Base-by-base conservation (phyloP, 23 tunicate genomes). In the Phallusia fumigata region DNA sequence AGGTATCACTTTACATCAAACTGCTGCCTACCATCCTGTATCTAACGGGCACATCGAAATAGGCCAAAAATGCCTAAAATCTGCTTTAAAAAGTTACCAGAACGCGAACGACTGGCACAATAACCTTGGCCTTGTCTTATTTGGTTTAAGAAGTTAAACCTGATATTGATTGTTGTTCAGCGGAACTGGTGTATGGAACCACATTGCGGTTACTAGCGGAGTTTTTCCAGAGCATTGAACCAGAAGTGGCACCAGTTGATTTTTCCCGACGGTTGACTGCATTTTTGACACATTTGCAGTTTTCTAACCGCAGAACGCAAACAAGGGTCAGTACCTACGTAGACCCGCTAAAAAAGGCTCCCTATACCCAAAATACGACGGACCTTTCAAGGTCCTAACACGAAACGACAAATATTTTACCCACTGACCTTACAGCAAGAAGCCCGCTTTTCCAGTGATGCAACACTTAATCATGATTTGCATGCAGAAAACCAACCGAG, bases 161-260 rank as follows among this genome's bases (percentile, higher is more conserved):
- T 5, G 78, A 75, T 32, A 75, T 75, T 11, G 36, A 78, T 24
- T 40, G 31, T 51, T 3, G 36, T 22, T 19, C 78, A 1, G 26
- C 78, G 13, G 64, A 78, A 78, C 44, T 78, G 19, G 36, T 40
- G 12, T 78, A 78, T 47, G 81, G 58, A 13, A 78, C 73, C 11
- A 78, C 58, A 24, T 22, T 75, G 26, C 49, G 79, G 26, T 32
- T 75, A 32, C 79, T 44, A 5, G 49, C 45, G 3, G 28, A 78
- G 35, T 40, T 35, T 19, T 78, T 78, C 35, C 72, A 78, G 35
- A 8, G 10, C 5, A 40, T 40, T 3, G 47, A 40, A 10, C 47
- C 10, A 40, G n/a, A n/a, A n/a, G n/a, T n/a, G n/a, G n/a, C n/a
- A n/a, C n/a, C n/a, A n/a, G n/a, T n/a, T n/a, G n/a, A n/a, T n/a